Evolutionary conservation across 2,797 vertebrate species (phyloP).

Genomic region (Cirrhinus molitorella): DNA sequence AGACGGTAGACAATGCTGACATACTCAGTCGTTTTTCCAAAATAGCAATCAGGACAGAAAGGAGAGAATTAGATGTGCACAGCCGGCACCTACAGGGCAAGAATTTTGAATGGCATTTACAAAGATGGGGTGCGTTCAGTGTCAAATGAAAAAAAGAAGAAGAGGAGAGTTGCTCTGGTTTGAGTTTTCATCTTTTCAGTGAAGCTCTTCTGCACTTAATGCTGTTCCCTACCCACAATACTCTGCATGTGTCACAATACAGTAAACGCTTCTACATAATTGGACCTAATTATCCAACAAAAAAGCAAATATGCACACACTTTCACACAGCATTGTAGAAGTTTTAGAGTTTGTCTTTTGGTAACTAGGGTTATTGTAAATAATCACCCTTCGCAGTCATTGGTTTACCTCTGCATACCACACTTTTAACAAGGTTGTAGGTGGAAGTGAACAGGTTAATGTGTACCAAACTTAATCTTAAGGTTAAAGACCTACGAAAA

Average conservation of each 20-base stretch:
- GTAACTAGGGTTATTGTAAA: not conserved
- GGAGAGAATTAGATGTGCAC: not conserved
- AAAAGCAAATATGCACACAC: not conserved
- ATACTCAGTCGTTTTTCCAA: slow-evolving; percentile 5
- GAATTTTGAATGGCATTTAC: slow-evolving; percentile 12
- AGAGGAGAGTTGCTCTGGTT: slow-evolving; percentile 9
- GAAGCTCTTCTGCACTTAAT: not conserved
- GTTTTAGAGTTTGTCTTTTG: not conserved
- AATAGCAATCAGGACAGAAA: slow-evolving; percentile 10
- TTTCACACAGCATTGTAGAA: not conserved
- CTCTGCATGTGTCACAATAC: slow-evolving; percentile 14
- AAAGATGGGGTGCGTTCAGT: not conserved
- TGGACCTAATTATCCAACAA: not conserved
- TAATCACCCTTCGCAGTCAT: not conserved
- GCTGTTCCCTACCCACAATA: not conserved
- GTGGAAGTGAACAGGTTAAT: not conserved
- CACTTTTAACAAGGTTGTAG: not conserved
- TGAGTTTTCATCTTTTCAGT: not conserved
- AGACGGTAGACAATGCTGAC: slow-evolving; percentile 13
- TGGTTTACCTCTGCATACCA: not conserved
- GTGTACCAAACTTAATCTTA: not conserved
- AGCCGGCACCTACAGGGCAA: not conserved
- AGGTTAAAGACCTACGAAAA: not conserved
- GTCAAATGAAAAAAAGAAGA: slow-evolving; percentile 12
- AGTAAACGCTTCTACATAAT: slow-evolving; percentile 1